These are phyloP conservation scores for Cochlearius cochlearius DNA, from an alignment of 2,113 vertebrate genomes.

Conservation along the genomic window DNA sequence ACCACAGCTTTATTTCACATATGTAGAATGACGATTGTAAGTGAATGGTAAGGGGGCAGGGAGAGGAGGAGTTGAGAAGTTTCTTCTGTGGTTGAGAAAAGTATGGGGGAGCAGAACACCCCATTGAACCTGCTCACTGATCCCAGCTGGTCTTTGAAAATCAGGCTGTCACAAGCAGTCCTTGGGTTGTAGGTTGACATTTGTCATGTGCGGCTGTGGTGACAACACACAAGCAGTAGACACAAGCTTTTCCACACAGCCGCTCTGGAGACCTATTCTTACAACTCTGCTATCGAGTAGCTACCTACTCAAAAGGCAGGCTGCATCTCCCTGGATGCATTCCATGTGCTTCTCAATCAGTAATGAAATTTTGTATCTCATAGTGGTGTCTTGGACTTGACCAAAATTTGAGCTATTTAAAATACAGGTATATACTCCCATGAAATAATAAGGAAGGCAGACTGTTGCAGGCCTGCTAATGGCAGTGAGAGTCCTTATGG, in stretches of 20 bases:
- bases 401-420: not conserved
- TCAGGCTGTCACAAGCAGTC: not conserved
- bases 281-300: not conserved
- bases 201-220: not conserved
- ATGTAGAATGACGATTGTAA: not conserved
- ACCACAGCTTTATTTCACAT: not conserved
- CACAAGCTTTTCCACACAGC: not conserved
- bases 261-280: not conserved
- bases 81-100: not conserved
- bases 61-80: not conserved
- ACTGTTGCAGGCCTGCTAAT: not conserved
- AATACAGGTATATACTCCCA: not conserved
- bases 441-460: not conserved
- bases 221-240: not conserved
- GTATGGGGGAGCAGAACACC: not conserved
- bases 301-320: not conserved
- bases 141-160: not conserved
- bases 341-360: not conserved
- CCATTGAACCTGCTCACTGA: not conserved
- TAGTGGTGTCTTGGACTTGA: not conserved
- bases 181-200: not conserved
- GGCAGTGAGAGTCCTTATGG: not conserved
- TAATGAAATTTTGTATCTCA: not conserved
- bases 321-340: not conserved
- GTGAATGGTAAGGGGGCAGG: accelerated